phyloP scores from a whole-genome alignment of 2,113 vertebrate species.

The Sardina pilchardus region DNA sequence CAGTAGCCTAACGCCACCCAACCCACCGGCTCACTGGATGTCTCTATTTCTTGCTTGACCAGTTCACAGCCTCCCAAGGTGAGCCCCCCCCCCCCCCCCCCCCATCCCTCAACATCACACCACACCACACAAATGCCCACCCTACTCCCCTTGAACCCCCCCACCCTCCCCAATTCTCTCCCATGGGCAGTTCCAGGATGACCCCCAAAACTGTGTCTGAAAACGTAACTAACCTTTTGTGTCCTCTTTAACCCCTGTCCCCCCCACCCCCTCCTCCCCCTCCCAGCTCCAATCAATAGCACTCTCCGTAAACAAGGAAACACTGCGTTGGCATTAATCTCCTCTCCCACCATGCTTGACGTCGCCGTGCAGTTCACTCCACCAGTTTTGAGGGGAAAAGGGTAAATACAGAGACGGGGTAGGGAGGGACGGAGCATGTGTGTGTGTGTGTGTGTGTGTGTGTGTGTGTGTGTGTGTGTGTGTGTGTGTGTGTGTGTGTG shows the following conservation, averaged over 20 bases:
- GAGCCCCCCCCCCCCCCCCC: constrained; percentile 54
- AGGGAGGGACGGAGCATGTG: not conserved
- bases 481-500: not conserved
- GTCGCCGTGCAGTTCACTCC: constrained; percentile 44
- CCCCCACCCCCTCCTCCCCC: not conserved
- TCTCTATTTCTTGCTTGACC: constrained; percentile 76
- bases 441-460: constrained; percentile 2
- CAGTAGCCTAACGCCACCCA: constrained; percentile 45
- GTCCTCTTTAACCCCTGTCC: not conserved
- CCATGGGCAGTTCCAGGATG: not conserved
- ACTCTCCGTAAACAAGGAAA: not conserved
- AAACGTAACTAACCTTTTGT: constrained; percentile 9
- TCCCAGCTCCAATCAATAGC: not conserved
- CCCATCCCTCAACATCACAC: not conserved
- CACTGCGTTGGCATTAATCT: constrained; percentile 65
- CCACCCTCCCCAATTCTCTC: not conserved
- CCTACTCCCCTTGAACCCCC: not conserved
- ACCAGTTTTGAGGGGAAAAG: not conserved
- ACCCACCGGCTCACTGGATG: constrained; percentile 55
- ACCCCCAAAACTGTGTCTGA: not conserved
- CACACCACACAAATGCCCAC: not conserved
- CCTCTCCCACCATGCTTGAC: constrained; percentile 69
- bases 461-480: constrained; percentile 36
- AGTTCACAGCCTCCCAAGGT: constrained; percentile 58
- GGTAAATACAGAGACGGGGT: not conserved